Evolutionary conservation across 2,888 invertebrate species (phyloP).

Genomic region (Hartigia nigra): DNA sequence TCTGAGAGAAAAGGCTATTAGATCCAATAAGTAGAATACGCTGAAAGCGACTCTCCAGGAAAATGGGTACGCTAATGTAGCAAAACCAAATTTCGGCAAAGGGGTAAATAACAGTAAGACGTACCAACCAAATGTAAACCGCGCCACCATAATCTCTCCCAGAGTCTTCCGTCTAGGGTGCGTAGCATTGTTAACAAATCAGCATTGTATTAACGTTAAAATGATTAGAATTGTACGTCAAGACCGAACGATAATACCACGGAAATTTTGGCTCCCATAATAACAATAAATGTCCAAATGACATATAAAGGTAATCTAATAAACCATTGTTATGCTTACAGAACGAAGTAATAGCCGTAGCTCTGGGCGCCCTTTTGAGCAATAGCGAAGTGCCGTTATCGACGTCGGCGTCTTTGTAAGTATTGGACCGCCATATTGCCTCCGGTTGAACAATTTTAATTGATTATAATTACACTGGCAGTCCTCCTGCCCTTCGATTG

Average conservation of each 20-base stretch:
- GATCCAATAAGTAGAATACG: neutral
- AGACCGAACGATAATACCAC: constrained; percentile 22
- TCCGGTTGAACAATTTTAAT: neutral
- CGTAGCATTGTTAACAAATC: neutral
- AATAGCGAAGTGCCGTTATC: constrained; percentile 49
- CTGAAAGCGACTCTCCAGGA: neutral
- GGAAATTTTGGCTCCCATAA: constrained; percentile 27
- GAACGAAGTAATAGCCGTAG: constrained; percentile 58
- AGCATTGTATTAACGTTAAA: neutral
- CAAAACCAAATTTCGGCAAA: neutral
- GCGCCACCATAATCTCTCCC: neutral
- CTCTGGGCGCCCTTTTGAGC: constrained; percentile 52
- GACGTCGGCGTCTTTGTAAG: constrained; percentile 54
- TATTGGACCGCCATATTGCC: constrained; percentile 29
- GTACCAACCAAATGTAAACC: neutral
- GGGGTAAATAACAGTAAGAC: neutral
- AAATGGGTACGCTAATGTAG: neutral
- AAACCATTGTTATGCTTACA: constrained; percentile 44
- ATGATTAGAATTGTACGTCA: constrained; percentile 20
- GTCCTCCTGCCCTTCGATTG: neutral
- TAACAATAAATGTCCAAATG: constrained; percentile 23
- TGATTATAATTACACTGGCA: neutral
- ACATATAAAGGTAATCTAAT: constrained; percentile 31
- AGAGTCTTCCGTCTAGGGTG: neutral
- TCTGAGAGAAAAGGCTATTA: neutral